Conservation (phyloP, 2,888 invertebrate species). For the Coremacera marginata region DNA sequence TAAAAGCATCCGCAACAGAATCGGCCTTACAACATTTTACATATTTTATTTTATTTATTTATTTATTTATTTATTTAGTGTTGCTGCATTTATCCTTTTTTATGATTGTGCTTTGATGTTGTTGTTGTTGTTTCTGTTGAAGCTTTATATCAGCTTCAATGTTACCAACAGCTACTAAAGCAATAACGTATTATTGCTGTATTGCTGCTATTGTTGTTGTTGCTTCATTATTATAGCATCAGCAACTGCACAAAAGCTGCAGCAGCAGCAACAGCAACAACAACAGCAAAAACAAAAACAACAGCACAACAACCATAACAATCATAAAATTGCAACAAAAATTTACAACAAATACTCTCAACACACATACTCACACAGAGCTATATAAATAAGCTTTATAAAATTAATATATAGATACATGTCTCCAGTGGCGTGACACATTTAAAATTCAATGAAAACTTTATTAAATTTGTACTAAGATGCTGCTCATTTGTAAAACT, state of each 20-base stretch:
- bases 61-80: slow-evolving; percentile 22
- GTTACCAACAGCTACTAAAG: slow-evolving; percentile 44
- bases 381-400: not conserved
- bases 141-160: slow-evolving; percentile 38
- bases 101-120: not conserved
- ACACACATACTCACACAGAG: not conserved
- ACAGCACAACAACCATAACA: slow-evolving; percentile 18
- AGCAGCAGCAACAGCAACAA: slow-evolving; percentile 37
- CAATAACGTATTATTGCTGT: not conserved
- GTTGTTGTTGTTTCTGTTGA: slow-evolving; percentile 23
- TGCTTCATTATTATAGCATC: slow-evolving; percentile 50
- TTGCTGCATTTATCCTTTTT: slow-evolving; percentile 34
- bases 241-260: slow-evolving; percentile 47
- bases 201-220: slow-evolving; percentile 37
- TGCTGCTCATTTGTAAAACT: not conserved
- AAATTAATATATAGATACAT: not conserved
- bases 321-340: slow-evolving; percentile 21
- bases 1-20: slow-evolving; percentile 3
- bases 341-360: slow-evolving; percentile 9
- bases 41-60: slow-evolving; percentile 7
- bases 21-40: slow-evolving; percentile 30
- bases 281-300: too few species aligned
- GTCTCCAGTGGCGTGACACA: slow-evolving; percentile 11
- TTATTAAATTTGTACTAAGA: too few species aligned
- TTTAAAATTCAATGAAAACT: not conserved